A percentile compares a stretch with the other conserved stretches of the same genome.
phyloP scores from a whole-genome alignment of 2,797 vertebrate genomes.

The Clamator glandarius region DNA sequence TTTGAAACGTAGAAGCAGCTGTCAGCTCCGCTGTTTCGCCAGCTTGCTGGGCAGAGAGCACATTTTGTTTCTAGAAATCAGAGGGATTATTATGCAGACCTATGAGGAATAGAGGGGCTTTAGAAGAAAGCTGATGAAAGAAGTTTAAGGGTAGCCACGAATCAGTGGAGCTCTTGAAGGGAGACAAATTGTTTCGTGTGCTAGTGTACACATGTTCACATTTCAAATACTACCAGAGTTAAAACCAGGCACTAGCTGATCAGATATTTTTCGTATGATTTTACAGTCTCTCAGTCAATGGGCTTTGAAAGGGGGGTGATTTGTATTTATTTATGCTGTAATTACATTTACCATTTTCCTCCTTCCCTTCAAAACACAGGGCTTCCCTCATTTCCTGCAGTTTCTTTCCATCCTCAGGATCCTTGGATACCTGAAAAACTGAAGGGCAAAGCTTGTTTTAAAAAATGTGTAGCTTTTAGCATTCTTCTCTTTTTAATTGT shows the following conservation, averaged over 20 bases:
- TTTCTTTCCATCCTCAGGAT: not conserved
- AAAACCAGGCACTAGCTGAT: not conserved
- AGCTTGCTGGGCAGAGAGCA: conserved; percentile 55
- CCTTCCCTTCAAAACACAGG: not conserved
- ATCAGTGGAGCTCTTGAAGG: not conserved
- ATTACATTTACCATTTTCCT: not conserved
- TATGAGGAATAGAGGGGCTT: not conserved
- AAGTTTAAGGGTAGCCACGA: not conserved
- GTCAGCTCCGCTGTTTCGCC: conserved; percentile 42
- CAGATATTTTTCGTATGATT: not conserved
- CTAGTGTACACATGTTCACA: not conserved
- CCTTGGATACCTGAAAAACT: conserved; percentile 29
- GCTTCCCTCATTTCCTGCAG: not conserved
- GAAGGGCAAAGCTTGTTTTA: not conserved
- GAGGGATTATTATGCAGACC: not conserved
- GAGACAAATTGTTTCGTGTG: not conserved
- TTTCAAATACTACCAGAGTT: not conserved
- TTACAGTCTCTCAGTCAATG: not conserved
- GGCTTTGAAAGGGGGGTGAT: not conserved
- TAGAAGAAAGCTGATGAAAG: not conserved
- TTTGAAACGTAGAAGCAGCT: conserved; percentile 69
- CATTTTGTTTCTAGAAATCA: conserved; percentile 40
- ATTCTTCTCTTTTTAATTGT: not conserved
- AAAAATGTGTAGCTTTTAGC: not conserved
- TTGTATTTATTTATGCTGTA: not conserved